Evolutionary conservation across 2,113 vertebrate species (phyloP), one percentile per base, ranked within the genome.

Genomic region (Cynoglossus semilaevis): DNA sequence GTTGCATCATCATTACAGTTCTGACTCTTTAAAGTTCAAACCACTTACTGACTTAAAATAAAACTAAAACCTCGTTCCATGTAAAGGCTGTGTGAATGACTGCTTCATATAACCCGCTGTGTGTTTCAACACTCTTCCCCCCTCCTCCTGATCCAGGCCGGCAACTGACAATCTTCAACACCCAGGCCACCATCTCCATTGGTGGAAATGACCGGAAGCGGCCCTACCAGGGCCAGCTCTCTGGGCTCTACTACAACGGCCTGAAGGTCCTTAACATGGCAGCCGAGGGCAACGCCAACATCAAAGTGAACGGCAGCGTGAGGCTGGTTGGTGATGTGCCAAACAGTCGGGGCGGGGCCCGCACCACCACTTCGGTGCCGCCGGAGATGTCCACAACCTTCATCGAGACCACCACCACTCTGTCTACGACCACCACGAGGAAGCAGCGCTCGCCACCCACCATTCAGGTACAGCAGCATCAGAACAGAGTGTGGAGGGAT

Each of bases 101-200:
- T 29, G 6, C 2, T 29, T 6, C 22, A 29, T 29, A 4, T 29
- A 29, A 29, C 22, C 2, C 22, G 22, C 10, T 4, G 9, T 62
- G 15, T 14, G n/a, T 44, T 1, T 47, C 11, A 34, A 60, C 12
- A 9, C 13, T 53, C 4, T 49, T 0, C 7, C 72, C 7, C 72
- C 22, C 51, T 46, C 47, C 46, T 37, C 70, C 54, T 15, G 15
- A 34, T 6, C 42, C 86, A 93, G 96, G 96, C 84, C 96, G 96
- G 61, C 96, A 98, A 92, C 88, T 99, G 90, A 99, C 96, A 72
- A 98, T 99, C 93, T 99, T 99, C 94, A 99, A 99, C 93, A 99
- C 96, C 86, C 96, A 99, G 90, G 96, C 96, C 56, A 94, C 94
- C 69, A 99, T 99, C 90, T 94, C 96, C 80, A 95, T 99, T 41